Evolutionary conservation across 2,888 invertebrate species (phyloP).

Genomic region (Criorhina ranunculi): DNA sequence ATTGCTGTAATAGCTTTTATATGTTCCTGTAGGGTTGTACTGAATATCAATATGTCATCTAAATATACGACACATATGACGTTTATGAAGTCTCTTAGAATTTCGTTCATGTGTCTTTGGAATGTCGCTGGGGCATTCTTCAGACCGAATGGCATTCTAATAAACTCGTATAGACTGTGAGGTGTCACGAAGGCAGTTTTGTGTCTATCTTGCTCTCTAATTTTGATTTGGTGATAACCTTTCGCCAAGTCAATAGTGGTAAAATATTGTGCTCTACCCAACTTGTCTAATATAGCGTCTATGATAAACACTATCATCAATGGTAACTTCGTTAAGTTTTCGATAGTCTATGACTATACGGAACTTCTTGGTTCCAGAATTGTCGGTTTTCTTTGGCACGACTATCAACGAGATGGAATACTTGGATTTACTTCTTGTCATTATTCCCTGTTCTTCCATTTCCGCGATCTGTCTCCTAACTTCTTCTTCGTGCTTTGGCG

Average conservation of each 20-base stretch:
- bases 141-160: too few species aligned
- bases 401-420: constrained; percentile 41
- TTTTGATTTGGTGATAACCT: constrained; percentile 36
- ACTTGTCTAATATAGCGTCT: constrained; percentile 26
- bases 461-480: constrained; percentile 45
- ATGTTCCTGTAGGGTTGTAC: too few species aligned
- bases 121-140: constrained; percentile 45
- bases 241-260: constrained; percentile 61
- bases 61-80: too few species aligned
- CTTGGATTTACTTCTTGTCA: constrained; percentile 71
- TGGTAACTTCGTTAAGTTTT: constrained; percentile 8
- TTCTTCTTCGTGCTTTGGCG: constrained; percentile 28
- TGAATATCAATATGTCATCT: constrained; percentile 49
- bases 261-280: constrained; percentile 63
- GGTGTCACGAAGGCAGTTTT: constrained; percentile 34
- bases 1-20: too few species aligned
- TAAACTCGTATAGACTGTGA: constrained; percentile 35
- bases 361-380: constrained; percentile 36
- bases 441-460: constrained; percentile 75
- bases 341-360: constrained; percentile 38
- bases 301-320: constrained; percentile 24
- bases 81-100: constrained; percentile 47
- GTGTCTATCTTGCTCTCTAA: neutral
- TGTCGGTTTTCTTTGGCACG: constrained; percentile 75
- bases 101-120: constrained; percentile 43